These are phyloP conservation scores for Actinemys pallida DNA, from an alignment of 2,113 vertebrate genomes.

Conservation along the genomic window DNA sequence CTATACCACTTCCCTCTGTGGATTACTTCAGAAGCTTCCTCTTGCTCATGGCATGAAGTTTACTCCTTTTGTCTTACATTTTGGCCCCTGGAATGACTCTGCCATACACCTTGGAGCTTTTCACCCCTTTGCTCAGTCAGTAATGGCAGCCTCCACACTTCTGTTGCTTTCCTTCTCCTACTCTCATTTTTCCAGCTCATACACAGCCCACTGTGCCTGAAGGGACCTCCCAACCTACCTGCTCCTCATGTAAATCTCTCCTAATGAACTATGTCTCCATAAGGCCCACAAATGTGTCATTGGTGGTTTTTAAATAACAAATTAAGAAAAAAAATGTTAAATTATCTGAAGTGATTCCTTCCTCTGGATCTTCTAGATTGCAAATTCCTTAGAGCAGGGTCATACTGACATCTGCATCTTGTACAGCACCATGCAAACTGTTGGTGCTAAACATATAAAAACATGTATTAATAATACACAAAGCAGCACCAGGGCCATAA, in stretches of 20 bases:
- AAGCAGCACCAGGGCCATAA: not conserved
- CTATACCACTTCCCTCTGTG: not conserved
- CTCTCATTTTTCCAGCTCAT: not conserved
- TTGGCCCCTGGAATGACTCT: not conserved
- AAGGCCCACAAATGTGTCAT: not conserved
- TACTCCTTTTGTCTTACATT: not conserved
- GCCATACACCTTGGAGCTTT: not conserved
- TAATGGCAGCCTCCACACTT: not conserved
- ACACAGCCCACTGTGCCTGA: not conserved
- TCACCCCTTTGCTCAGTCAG: not conserved
- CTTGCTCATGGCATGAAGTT: not conserved
- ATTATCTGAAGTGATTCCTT: not conserved
- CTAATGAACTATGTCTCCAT: not conserved
- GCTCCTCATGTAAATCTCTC: not conserved
- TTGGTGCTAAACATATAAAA: not conserved
- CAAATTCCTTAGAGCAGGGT: not conserved
- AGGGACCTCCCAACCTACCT: not conserved
- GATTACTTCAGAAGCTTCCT: not conserved
- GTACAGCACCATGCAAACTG: not conserved
- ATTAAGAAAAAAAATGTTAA: constrained; percentile 8
- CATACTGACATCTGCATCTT: not conserved
- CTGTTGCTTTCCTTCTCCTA: not conserved
- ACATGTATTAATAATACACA: not conserved
- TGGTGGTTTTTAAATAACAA: not conserved
- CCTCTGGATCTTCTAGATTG: not conserved